Evolutionary conservation across 2,113 vertebrate genomes (phyloP), one percentile per base, ranked within the genome.

Genomic region (Cyprinodon brontotheroides): DNA sequence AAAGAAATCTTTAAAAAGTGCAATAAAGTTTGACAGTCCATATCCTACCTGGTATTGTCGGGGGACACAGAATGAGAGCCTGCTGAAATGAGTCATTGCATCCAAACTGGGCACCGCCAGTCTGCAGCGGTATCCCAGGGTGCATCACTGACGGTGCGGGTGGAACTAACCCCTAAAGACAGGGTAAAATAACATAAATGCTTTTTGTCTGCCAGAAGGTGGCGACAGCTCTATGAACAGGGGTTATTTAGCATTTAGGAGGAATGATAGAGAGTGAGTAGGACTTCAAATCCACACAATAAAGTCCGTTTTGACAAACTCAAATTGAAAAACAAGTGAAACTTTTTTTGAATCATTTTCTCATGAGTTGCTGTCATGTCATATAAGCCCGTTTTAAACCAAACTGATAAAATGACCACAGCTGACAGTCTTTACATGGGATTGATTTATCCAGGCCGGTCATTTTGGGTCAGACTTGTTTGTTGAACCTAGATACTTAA

Each of bases 1-100:
- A 0, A 74, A 43, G n/a, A 39, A 72, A 8, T 12, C 38, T 66
- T 3, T 2, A 57, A 53, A 57, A 64, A 65, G 22, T 17, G 1
- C 70, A 79, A 66, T 61, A 4, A 50, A 61, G 11, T 66, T 65
- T 50, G 65, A 36, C 13, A 43, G 38, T 8, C 5, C 10, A 63
- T 12, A 3, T 29, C 11, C 12, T 95, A 99, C 98, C 97, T 97
- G 97, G 97, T 88, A 99, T 89, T 84, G 96, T 77, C 48, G 97
- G 96, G 62, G 97, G 98, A 83, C 97, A 99, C 71, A 99, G 94
- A 90, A 99, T 99, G 83, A 99, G 85, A 0, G 97, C 95, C 91
- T 98, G 98, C 62, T 98, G 98, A 92, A 98, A 99, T 88, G 97
- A 95, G 80, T 99, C 98, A 71, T 88, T 94, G 89, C 96, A 97